These are phyloP conservation scores for Drosophila kohkoa DNA, from an alignment of 1,140 invertebrate species.

Conservation along the genomic window DNA sequence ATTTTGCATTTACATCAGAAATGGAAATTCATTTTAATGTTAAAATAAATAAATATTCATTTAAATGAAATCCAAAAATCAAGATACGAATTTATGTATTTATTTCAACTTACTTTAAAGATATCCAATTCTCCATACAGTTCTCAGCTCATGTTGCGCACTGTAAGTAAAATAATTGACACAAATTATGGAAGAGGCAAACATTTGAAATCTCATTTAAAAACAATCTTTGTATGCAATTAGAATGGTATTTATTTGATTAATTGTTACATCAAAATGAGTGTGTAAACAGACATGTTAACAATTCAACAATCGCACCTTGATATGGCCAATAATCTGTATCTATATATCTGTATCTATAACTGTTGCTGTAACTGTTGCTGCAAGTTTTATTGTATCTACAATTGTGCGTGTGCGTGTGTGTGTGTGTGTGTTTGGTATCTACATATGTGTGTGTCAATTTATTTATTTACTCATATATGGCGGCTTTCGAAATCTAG, in stretches of 20 bases:
- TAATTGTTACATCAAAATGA: slow-evolving; percentile 64
- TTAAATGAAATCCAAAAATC: neutral
- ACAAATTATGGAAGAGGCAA: neutral
- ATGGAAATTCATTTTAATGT: neutral
- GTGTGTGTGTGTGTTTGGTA: slow-evolving; percentile 17
- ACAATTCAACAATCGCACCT: slow-evolving; percentile 53
- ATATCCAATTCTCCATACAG: neutral
- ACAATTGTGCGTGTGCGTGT: slow-evolving; percentile 5
- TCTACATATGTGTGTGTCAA: slow-evolving; percentile 22
- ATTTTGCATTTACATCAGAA: neutral
- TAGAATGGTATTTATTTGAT: slow-evolving; percentile 59
- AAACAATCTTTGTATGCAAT: slow-evolving; percentile 36
- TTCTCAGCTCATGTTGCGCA: slow-evolving; percentile 14
- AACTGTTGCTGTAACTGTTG: neutral
- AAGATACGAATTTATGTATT: too few species aligned
- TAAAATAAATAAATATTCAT: neutral
- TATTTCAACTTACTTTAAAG: slow-evolving; percentile 12
- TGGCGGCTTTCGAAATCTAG: slow-evolving; percentile 31
- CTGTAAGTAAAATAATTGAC: slow-evolving; percentile 24
- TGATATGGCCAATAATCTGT: slow-evolving; percentile 41
- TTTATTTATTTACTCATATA: slow-evolving; percentile 18
- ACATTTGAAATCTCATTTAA: slow-evolving; percentile 1
- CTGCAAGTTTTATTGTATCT: slow-evolving; percentile 19
- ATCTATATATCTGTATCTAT: slow-evolving; percentile 12
- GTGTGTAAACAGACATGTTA: slow-evolving; percentile 66